Conservation (phyloP, 2,888 invertebrate species). For the Lysandra coridon region DNA sequence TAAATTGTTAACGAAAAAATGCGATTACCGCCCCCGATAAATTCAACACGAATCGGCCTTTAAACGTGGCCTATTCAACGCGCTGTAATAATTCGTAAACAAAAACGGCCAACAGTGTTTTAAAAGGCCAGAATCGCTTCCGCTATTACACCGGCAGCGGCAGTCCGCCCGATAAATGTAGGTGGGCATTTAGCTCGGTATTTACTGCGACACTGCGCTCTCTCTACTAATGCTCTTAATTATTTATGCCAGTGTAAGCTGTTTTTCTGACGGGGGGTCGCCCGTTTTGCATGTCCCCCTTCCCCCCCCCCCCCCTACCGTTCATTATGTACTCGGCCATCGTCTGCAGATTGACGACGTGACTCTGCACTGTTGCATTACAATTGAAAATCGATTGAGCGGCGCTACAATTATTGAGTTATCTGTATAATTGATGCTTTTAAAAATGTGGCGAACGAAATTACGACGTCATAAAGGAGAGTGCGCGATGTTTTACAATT, state of each 20-base stretch:
- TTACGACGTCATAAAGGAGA: background rate
- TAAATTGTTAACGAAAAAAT: slow-evolving; percentile 34
- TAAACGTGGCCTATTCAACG: slow-evolving; percentile 40
- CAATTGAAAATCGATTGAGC: slow-evolving; percentile 32
- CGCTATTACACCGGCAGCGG: slow-evolving; percentile 62
- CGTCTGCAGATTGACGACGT: slow-evolving; percentile 51
- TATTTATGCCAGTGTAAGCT: slow-evolving; percentile 79
- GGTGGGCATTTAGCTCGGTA: slow-evolving; percentile 77
- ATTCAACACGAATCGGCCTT: slow-evolving; percentile 44
- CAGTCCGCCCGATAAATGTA: slow-evolving; percentile 69
- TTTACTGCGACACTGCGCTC: slow-evolving; percentile 74
- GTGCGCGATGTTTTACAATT: slow-evolving; percentile 3
- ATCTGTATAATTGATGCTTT: slow-evolving; percentile 29
- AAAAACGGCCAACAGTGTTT: slow-evolving; percentile 59
- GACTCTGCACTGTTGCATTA: slow-evolving; percentile 26
- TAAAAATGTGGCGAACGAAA: slow-evolving; percentile 23
- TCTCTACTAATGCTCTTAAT: slow-evolving; percentile 78
- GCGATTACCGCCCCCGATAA: slow-evolving; percentile 36
- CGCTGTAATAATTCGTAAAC: slow-evolving; percentile 53
- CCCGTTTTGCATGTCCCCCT: slow-evolving; percentile 70
- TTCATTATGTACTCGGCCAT: slow-evolving; percentile 71
- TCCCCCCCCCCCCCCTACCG: slow-evolving; percentile 49
- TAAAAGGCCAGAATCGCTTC: slow-evolving; percentile 74
- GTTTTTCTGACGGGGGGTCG: slow-evolving; percentile 75
- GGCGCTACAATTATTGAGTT: slow-evolving; percentile 31